phyloP scores from a whole-genome alignment of 2,113 vertebrate species.

The Xenus cinereus region DNA sequence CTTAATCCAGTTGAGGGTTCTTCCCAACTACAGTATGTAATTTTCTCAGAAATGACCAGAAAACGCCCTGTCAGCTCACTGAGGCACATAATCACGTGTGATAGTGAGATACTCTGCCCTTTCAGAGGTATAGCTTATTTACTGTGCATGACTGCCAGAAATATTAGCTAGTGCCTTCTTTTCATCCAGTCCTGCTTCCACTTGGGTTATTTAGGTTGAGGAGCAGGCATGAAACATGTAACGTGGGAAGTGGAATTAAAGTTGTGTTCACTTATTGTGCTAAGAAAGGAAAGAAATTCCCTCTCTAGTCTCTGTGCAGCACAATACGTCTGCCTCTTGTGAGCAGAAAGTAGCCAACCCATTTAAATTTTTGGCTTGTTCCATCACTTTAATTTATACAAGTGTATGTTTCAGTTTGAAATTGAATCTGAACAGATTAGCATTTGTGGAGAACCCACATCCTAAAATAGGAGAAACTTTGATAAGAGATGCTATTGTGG shows the following conservation, averaged over 20 bases:
- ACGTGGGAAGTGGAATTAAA: background rate
- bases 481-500: slow-evolving; percentile 24
- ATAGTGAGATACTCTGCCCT: background rate
- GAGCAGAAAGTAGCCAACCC: background rate
- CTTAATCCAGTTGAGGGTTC: background rate
- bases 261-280: background rate
- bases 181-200: background rate
- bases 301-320: background rate
- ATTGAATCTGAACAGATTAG: background rate
- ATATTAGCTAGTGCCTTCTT: background rate
- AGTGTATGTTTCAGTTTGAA: background rate
- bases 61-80: background rate
- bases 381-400: background rate
- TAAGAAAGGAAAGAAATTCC: background rate
- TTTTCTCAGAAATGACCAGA: background rate
- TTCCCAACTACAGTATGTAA: background rate
- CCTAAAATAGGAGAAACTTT: background rate
- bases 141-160: background rate
- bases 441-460: background rate
- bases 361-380: background rate
- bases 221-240: background rate
- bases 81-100: background rate
- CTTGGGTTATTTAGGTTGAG: background rate
- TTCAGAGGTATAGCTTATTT: background rate
- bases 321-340: background rate